Evolutionary conservation across 1,140 invertebrate genomes (phyloP).

Genomic region (Hirudo medicinalis): DNA sequence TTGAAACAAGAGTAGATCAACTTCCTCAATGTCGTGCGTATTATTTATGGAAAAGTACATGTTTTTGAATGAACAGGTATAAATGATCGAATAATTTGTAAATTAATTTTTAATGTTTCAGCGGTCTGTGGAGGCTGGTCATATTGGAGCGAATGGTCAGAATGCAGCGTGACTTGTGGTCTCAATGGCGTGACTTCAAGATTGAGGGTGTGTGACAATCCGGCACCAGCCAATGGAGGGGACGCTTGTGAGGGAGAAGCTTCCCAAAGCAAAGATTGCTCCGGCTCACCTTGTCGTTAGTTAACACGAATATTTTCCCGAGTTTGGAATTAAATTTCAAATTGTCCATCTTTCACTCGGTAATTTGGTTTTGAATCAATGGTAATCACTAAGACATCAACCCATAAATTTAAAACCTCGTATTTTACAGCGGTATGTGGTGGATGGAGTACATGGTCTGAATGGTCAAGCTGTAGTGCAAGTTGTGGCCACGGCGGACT

Average conservation of each 20-base stretch:
- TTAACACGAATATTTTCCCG: slow-evolving; percentile 13
- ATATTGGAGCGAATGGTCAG: slow-evolving; percentile 17
- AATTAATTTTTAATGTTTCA: neutral
- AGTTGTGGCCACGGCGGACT: slow-evolving; percentile 28
- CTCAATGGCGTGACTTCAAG: slow-evolving; percentile 8
- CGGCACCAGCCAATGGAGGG: slow-evolving; percentile 18
- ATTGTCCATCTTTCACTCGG: slow-evolving; percentile 30
- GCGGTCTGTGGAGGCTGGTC: slow-evolving; percentile 19
- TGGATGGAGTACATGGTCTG: slow-evolving; percentile 47
- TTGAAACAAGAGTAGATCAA: slow-evolving; percentile 20
- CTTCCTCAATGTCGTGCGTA: neutral
- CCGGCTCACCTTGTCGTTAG: neutral
- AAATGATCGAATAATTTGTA: slow-evolving; percentile 24
- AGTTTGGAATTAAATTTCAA: slow-evolving; percentile 49
- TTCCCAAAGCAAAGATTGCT: slow-evolving; percentile 9
- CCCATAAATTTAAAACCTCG: slow-evolving; percentile 34
- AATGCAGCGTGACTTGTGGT: slow-evolving; percentile 18
- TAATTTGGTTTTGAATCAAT: slow-evolving; percentile 47
- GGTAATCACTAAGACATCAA: slow-evolving; percentile 29
- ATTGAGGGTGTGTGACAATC: slow-evolving; percentile 20
- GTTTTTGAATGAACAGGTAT: neutral
- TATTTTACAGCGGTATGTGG: slow-evolving; percentile 34
- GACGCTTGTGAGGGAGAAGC: slow-evolving; percentile 13
- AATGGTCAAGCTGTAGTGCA: slow-evolving; percentile 36
- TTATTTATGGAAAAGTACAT: slow-evolving; percentile 1